These are phyloP conservation scores for Edolisoma coerulescens DNA, from an alignment of 2,113 vertebrate species.

Conservation along the genomic window DNA sequence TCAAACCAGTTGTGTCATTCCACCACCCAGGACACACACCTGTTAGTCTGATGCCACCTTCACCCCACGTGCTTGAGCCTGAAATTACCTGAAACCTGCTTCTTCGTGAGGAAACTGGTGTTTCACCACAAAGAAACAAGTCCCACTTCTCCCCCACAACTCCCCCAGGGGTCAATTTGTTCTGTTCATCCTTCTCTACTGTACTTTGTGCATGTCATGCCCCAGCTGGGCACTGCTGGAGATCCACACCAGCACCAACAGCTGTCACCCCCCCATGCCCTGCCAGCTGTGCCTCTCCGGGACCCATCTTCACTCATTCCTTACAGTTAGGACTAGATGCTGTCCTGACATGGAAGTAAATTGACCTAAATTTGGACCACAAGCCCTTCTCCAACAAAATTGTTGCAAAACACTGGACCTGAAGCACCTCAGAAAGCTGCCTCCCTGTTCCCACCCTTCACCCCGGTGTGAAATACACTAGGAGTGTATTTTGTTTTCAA, in stretches of 20 bases:
- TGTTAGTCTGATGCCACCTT: background rate
- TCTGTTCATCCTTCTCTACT: background rate
- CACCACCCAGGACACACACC: background rate
- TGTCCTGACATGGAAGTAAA: background rate
- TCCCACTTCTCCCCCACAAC: fast-evolving
- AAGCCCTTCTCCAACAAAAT: background rate
- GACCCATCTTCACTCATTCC: background rate
- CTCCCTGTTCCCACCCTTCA: background rate
- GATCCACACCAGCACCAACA: background rate
- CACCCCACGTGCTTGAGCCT: fast-evolving
- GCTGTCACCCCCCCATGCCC: background rate
- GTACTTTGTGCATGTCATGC: fast-evolving
- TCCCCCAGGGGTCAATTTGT: too few relatives aligned
- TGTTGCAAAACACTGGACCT: background rate
- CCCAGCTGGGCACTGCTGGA: background rate
- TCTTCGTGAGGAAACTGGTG: background rate
- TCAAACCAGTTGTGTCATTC: fast-evolving
- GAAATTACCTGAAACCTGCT: background rate
- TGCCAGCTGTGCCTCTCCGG: background rate
- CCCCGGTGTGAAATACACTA: too few relatives aligned
- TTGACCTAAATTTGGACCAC: background rate
- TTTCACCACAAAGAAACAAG: background rate
- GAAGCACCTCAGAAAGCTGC: background rate
- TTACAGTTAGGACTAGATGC: background rate
- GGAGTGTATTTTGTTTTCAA: background rate